Evolutionary conservation across 2,113 vertebrate genomes (phyloP), one percentile per base, ranked within the genome.

Genomic region (Charina bottae): DNA sequence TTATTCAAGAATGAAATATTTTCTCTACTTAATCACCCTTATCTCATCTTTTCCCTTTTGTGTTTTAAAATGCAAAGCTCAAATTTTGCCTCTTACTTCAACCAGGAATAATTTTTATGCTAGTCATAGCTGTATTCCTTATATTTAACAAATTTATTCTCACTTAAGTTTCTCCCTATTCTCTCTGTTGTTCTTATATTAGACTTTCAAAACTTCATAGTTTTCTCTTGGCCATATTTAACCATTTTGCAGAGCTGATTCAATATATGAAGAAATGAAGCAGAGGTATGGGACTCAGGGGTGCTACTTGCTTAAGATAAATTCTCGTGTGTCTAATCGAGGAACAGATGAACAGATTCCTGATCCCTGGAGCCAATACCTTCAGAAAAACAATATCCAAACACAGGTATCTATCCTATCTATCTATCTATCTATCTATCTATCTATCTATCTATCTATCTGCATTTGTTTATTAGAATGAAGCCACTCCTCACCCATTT

Each of bases 311-410:
- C 97, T 99, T 94, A 99, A 99, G 96, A 98, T 99, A 92, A 99
- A 99, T 97, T 99, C 99, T 93, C 98, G 98, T 7, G 97, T 97
- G 4, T 96, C 97, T 84, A 97, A 98, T 46, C 97, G 97, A 93
- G 98, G 98, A 93, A 96, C 97, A 37, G 98, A 99, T 19, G 99
- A 99, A 93, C 99, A 99, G 96, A 99, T 99, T 93, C 99, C 99
- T 90, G 99, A 99, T 97, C 99, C 99, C 91, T 99, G 99, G 99
- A 99, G 98, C 98, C 99, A 99, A 37, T 99, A 99, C 94, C 98
- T 99, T 90, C 98, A 99, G 96, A 99, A 98, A 97, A 99, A 95
- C 95, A 97, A 94, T 96, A 97, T 98, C 78, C 98, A 98, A 90
- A 98, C 95, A 94, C 98, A 98, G 98, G 99, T 99, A 97, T 94